phyloP scores from a whole-genome alignment of 2,888 invertebrate species.

The Gasteruption jaculator region DNA sequence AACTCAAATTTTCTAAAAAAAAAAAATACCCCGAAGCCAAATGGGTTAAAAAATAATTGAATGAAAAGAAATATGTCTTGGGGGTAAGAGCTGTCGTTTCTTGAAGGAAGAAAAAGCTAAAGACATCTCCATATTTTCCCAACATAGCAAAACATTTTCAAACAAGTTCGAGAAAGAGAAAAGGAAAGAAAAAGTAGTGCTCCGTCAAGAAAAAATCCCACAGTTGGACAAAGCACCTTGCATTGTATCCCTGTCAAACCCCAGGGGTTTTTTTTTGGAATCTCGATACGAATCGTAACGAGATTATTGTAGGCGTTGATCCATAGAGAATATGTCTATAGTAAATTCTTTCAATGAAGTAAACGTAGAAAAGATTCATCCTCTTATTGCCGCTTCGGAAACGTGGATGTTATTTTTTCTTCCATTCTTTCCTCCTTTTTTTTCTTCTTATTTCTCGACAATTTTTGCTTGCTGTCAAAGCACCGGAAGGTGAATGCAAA shows the following conservation, averaged over 20 bases:
- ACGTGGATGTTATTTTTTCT: slow-evolving; percentile 17
- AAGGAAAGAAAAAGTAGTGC: slow-evolving; percentile 21
- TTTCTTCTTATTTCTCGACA: slow-evolving; percentile 13
- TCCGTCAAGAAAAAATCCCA: slow-evolving; percentile 30
- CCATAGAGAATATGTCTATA: slow-evolving; percentile 32
- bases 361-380: too few species aligned
- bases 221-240: slow-evolving; percentile 45
- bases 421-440: slow-evolving; percentile 12
- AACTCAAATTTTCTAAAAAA: too few species aligned
- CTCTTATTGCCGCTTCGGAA: too few species aligned
- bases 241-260: slow-evolving; percentile 43
- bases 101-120: slow-evolving; percentile 6
- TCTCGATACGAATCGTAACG: slow-evolving; percentile 42
- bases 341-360: too few species aligned
- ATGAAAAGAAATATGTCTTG: slow-evolving; percentile 8
- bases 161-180: slow-evolving; percentile 22
- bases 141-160: slow-evolving; percentile 37
- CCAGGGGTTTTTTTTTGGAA: slow-evolving; percentile 26
- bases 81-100: too few species aligned
- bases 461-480: slow-evolving; percentile 25
- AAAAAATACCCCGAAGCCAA: slow-evolving; percentile 20
- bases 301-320: slow-evolving; percentile 49
- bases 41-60: slow-evolving; percentile 11
- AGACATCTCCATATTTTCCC: slow-evolving; percentile 39
- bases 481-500: slow-evolving; percentile 28